Evolutionary conservation across 2,888 invertebrate genomes (phyloP), one percentile per base, ranked within the genome.

Genomic region (Vandiemenella viatica): DNA sequence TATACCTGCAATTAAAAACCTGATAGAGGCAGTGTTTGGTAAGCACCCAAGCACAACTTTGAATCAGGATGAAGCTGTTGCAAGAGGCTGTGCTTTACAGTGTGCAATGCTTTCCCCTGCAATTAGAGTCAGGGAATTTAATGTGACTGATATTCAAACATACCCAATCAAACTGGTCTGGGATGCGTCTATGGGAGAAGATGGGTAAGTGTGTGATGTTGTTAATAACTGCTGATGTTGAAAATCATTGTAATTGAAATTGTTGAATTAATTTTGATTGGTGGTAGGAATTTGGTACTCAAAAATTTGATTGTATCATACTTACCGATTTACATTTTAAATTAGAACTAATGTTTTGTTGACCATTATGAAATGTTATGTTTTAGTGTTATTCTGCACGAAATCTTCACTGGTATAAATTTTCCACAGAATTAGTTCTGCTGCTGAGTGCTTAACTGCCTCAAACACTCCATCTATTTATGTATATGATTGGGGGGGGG

Each of bases 81-180:
- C 95, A 3, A 80, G 97, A 50, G 97, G 98, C 3, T 96, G 95
- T 66, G 95, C 96, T 21, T 71, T 97, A 50, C 86, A 88, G 61
- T 98, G 97, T 70, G 98, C 98, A 16, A 96, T 97, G 74, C 75
- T 98, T 60, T 92, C 92, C 48, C 98, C 98, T 26, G 92, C 93
- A 16, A 93, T 97, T 62, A 82, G 95, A 63, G 96, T 98, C 52
- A 79, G 95, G 49, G 97, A 98, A 59, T 97, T 99, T 68, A 79
- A 80, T 57, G 82, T 98, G 23, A 84, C 87, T 23, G 98, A 99
- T 67, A 83, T 86, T 55, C 92, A 93, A 68, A 82, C 82, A 49
- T 97, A 87, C 70, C 79, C 91, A 5, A 83, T 98, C 54, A 80
- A 82, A 57, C 75, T 91, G 32, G 74, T 79, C 21, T 91, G 89